A percentile compares a stretch with the other conserved stretches of the same genome.
Conservation (phyloP, 2,113 vertebrate species). For the Sakesphorus luctuosus region DNA sequence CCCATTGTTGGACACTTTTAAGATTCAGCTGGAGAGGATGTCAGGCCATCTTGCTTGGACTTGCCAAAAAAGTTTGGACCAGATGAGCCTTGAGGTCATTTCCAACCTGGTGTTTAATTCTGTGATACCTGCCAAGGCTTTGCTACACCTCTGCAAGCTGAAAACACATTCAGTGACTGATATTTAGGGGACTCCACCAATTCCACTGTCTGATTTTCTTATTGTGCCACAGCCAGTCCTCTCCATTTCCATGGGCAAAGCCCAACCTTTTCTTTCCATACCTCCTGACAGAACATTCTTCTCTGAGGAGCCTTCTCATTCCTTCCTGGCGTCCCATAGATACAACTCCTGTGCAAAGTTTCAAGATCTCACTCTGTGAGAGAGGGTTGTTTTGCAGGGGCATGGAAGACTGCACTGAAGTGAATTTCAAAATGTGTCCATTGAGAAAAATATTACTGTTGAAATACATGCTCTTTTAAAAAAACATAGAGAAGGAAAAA, state of each 20-base stretch:
- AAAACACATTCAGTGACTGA: background rate
- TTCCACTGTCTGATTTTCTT: conserved; percentile 4
- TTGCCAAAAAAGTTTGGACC: background rate
- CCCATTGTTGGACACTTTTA: background rate
- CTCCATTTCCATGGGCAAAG: background rate
- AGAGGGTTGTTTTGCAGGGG: background rate
- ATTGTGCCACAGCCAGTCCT: background rate
- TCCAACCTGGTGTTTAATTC: background rate
- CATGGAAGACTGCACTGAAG: background rate
- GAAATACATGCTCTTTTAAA: background rate
- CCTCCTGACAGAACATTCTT: background rate
- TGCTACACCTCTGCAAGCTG: background rate
- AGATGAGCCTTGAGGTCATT: background rate
- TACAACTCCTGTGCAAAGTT: background rate
- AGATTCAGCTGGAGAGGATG: background rate
- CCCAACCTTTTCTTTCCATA: background rate
- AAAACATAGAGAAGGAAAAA: background rate
- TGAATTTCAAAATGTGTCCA: background rate
- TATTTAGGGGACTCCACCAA: background rate
- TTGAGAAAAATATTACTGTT: background rate
- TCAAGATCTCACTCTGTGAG: background rate
- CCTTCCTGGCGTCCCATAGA: background rate
- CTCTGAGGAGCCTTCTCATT: background rate
- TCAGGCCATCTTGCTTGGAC: background rate
- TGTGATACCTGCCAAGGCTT: background rate